Conservation (phyloP, 2,888 invertebrate genomes). For the Lithophane ornitopus region DNA sequence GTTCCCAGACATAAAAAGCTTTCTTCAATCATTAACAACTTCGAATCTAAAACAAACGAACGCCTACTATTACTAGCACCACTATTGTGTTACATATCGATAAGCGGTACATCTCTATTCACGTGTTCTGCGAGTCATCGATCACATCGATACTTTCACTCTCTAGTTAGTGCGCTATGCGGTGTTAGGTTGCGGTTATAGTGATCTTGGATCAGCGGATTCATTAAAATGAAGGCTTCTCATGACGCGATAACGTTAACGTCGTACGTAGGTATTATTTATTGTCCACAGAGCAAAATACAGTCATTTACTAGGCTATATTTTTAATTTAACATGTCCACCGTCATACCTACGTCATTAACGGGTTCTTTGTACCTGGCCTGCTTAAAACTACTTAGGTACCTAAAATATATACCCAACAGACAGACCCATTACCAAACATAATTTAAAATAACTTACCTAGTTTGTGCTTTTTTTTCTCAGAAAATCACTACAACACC, state of each 20-base stretch:
- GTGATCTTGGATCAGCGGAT: conserved; percentile 24
- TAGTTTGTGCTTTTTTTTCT: not conserved
- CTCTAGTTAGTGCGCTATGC: conserved; percentile 54
- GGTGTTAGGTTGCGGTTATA: conserved; percentile 19
- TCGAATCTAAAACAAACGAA: conserved; percentile 56
- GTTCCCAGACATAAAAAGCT: conserved; percentile 30
- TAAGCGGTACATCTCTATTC: conserved; percentile 64
- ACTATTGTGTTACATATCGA: conserved; percentile 58
- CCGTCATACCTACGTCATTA: not conserved
- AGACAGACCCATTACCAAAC: not conserved
- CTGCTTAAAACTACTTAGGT: not conserved
- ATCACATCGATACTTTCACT: conserved; percentile 69
- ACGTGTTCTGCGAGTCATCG: conserved; percentile 63
- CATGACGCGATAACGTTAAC: too few species aligned
- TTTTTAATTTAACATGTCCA: not conserved
- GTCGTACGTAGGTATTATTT: too few species aligned
- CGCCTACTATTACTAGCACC: conserved; percentile 49
- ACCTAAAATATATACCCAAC: not conserved
- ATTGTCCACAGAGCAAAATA: not conserved
- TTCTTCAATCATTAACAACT: conserved; percentile 44
- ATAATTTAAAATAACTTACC: not conserved
- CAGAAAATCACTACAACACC: not conserved
- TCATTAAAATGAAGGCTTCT: not conserved
- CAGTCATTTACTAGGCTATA: not conserved
- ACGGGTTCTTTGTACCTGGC: not conserved